A percentile compares a stretch with the other conserved stretches of the same genome.
Evolutionary conservation across 2,888 invertebrate genomes (phyloP).

Genomic region (Pseudolycoriella hygida): DNA sequence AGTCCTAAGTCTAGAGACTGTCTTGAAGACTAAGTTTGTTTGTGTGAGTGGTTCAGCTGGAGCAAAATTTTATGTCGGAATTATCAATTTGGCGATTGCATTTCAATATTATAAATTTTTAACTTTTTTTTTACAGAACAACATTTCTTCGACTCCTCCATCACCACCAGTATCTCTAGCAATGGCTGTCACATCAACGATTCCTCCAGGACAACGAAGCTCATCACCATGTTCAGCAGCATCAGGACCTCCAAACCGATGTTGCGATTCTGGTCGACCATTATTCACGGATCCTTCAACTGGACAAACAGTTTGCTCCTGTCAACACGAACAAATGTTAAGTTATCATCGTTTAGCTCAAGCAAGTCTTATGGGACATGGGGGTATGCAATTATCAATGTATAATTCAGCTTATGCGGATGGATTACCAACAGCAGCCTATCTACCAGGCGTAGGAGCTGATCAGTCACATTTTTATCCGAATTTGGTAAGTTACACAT

Average conservation of each 20-base stretch:
- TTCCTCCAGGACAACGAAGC: conserved; percentile 34
- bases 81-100: too few species aligned
- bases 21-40: too few species aligned
- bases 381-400: conserved; percentile 62
- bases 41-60: too few species aligned
- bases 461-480: conserved; percentile 77
- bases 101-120: too few species aligned
- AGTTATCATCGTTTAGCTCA: conserved; percentile 63
- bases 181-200: conserved; percentile 32
- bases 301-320: conserved; percentile 77
- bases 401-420: conserved; percentile 62
- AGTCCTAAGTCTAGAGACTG: too few species aligned
- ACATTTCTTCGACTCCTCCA: conserved; percentile 51
- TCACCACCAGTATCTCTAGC: conserved; percentile 42
- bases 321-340: conserved; percentile 33
- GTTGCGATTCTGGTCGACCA: conserved; percentile 84
- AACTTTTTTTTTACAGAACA: conserved; percentile 22
- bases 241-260: conserved; percentile 36
- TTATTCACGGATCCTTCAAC: conserved; percentile 80
- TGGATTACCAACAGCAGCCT: conserved; percentile 58
- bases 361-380: conserved; percentile 29
- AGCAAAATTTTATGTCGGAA: too few species aligned
- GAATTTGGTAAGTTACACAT: conserved; percentile 56
- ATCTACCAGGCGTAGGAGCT: conserved; percentile 67
- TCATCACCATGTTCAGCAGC: conserved; percentile 33